phyloP scores from a whole-genome alignment of 2,888 invertebrate genomes.

The Congeria kusceri region DNA sequence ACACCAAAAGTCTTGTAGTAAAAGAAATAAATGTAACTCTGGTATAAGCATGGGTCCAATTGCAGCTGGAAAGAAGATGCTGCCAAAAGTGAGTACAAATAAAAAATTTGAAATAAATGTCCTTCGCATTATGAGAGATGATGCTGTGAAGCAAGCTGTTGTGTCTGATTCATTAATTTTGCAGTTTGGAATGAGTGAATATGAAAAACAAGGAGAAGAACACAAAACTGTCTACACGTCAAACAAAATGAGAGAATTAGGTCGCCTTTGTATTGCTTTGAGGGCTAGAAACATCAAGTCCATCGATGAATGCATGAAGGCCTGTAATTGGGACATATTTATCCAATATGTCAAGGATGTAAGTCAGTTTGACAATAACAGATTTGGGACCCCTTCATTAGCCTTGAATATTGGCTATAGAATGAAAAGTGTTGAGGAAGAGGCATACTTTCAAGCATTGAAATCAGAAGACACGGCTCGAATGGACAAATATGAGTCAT shows the following conservation, averaged over 20 bases:
- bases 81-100: constrained; percentile 3
- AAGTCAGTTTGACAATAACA: constrained; percentile 26
- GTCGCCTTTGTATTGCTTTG: constrained; percentile 27
- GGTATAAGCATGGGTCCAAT: constrained; percentile 10
- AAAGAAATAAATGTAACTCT: constrained; percentile 1
- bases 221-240: constrained; percentile 29
- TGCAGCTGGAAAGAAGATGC: constrained; percentile 16
- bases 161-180: constrained; percentile 27
- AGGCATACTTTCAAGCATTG: constrained; percentile 22
- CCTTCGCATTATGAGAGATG: constrained; percentile 37
- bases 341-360: constrained; percentile 30
- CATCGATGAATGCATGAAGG: constrained; percentile 17
- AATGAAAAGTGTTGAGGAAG: constrained; percentile 82
- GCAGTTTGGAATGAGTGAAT: constrained; percentile 29
- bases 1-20: constrained; percentile 36
- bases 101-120: constrained; percentile 21
- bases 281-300: constrained; percentile 21
- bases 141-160: constrained; percentile 23
- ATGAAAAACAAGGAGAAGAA: constrained; percentile 34
- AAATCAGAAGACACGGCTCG: constrained; percentile 3
- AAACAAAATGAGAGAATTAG: constrained; percentile 43
- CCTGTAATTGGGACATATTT: constrained; percentile 35
- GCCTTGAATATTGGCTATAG: constrained; percentile 42
- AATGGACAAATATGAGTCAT: constrained; percentile 7
- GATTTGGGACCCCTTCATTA: constrained; percentile 37